Base-by-base conservation (phyloP, 2,113 vertebrate genomes). In the Epinephelus cyanopodus region DNA sequence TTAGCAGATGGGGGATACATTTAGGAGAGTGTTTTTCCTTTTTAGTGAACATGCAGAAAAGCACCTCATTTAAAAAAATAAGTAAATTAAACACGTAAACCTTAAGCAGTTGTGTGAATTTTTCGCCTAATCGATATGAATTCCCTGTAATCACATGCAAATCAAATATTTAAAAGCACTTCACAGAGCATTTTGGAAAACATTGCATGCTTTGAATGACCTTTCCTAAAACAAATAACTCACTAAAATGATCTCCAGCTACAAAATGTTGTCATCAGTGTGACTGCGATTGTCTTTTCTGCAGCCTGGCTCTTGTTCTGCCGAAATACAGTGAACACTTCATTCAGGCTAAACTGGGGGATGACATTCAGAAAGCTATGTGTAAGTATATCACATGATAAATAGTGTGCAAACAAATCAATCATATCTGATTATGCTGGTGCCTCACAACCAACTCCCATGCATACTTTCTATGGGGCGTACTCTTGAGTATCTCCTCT, bases 271-370 rank as follows among this genome's bases (percentile, higher is more conserved):
- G 14, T 52, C 37, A 29, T 77, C 27, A 63, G 1, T 76, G 12
- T 70, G 21, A 29, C 45, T 82, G 27, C 68, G 3, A 3, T 68
- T 69, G 67, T 85, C 9, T 83, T 81, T 62, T 88, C 78, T 95
- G 72, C 95, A 99, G 98, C 95, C 95, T 99, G 96, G 98, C 98
- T 74, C 94, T 99, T 91, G 98, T 96, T 84, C 96, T 99, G 90
- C 98, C 98, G 66, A 97, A 97, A 89, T 99, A 99, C 96, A 98
- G 97, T 89, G 97, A 97, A 95, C 97, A 99, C 94, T 99, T 98
- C 94, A 97, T 99, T 94, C 97, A 98, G 95, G 97, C 98, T 79
- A 97, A 95, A 93, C 95, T 98, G 89, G 97, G 97, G 60, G 96
- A 99, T 78, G 93, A 96, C 81, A 96, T 99, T 89, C 95, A 81